These are phyloP conservation scores for Callyntrura guangdongensis DNA, from an alignment of 2,888 invertebrate species.

Conservation along the genomic window DNA sequence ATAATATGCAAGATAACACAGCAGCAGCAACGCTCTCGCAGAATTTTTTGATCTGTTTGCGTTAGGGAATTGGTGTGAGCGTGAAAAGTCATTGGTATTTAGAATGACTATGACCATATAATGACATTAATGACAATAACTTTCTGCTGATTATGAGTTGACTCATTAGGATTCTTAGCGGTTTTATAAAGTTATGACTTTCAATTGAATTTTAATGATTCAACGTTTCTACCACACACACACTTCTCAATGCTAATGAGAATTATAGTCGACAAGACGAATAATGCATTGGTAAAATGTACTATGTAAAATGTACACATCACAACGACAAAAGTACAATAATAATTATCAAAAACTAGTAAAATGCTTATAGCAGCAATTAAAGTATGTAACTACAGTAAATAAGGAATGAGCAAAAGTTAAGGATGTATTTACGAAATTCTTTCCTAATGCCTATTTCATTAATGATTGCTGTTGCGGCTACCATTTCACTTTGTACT, in stretches of 20 bases:
- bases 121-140: conserved; percentile 33
- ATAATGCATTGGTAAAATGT: no score
- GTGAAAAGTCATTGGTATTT: conserved; percentile 12
- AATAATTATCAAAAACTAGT: no score
- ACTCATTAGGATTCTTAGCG: neutral
- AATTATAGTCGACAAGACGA: no score
- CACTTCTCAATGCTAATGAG: neutral
- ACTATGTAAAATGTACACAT: no score
- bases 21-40: conserved; percentile 7
- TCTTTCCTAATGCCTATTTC: neutral
- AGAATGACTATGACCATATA: neutral
- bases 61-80: neutral
- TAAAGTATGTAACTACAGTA: neutral
- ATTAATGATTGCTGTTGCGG: neutral
- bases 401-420: neutral
- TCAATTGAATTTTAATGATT: conserved; percentile 3
- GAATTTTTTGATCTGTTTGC: neutral
- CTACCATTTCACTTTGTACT: neutral
- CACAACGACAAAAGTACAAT: no score
- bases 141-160: conserved; percentile 2
- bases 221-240: neutral
- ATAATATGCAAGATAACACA: conserved; percentile 22
- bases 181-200: neutral
- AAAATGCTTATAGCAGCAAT: neutral
- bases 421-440: neutral